Conservation (phyloP, 2,797 vertebrate species). For the Danio choprae region DNA sequence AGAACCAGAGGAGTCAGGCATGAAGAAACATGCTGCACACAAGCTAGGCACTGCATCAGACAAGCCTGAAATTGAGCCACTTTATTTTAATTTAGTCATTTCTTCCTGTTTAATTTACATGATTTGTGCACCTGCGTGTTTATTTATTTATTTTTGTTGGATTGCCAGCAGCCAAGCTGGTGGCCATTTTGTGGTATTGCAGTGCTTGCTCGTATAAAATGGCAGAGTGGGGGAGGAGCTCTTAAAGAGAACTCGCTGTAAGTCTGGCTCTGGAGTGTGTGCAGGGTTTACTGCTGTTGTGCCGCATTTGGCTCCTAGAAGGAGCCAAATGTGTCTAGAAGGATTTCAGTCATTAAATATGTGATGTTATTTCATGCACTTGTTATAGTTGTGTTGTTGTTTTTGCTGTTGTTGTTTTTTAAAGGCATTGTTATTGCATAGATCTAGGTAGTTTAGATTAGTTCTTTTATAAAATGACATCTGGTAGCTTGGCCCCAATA, state of each 20-base stretch:
- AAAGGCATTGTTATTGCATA: background rate
- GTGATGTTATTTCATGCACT: background rate
- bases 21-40: background rate
- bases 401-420: background rate
- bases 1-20: background rate
- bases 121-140: constrained; percentile 30
- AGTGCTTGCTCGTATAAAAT: constrained; percentile 44
- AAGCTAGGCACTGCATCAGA: background rate
- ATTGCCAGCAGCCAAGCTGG: constrained; percentile 33
- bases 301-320: background rate
- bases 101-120: constrained; percentile 13
- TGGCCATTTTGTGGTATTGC: constrained; percentile 59
- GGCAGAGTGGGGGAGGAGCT: constrained; percentile 25
- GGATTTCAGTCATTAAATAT: background rate
- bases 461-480: background rate
- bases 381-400: background rate
- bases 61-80: background rate
- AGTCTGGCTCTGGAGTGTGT: constrained; percentile 13
- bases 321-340: background rate
- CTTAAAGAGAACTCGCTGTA: constrained; percentile 22
- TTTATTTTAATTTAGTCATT: background rate
- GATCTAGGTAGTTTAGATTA: background rate
- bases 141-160: background rate
- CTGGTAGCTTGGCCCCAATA: background rate
- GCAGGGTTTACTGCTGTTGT: background rate